phyloP scores from a whole-genome alignment of 2,888 invertebrate species.

The Ochropleura leucogaster region DNA sequence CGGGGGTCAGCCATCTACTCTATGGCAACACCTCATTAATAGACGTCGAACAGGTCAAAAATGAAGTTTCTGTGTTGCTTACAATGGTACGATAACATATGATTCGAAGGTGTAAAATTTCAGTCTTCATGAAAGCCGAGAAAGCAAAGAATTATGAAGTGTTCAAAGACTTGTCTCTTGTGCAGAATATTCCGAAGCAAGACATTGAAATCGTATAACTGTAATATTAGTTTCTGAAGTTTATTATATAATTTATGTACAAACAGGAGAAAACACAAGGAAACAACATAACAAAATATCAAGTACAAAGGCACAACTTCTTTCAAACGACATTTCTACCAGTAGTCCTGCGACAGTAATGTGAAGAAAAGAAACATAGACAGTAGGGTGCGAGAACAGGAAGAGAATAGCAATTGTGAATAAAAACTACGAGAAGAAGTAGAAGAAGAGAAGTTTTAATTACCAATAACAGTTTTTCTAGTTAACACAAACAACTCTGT shows the following conservation, averaged over 20 bases:
- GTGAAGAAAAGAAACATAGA: no score
- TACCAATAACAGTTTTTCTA: neutral
- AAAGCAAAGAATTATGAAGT: neutral
- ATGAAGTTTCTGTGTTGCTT: neutral
- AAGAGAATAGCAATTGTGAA: no score
- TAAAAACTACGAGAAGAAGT: no score
- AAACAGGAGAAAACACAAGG: no score
- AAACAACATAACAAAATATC: no score
- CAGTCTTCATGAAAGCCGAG: neutral
- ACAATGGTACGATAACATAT: neutral
- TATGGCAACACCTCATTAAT: neutral
- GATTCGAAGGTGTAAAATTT: neutral
- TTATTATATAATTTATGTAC: no score
- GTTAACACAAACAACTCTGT: neutral
- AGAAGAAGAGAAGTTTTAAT: no score
- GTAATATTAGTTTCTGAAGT: no score
- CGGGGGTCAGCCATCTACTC: neutral
- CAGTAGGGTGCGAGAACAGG: no score
- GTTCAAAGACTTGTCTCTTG: neutral
- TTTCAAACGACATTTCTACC: no score
- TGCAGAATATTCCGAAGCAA: neutral
- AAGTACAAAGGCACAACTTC: no score
- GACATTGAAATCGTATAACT: neutral
- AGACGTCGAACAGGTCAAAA: neutral
- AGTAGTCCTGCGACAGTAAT: no score